Percentiles rank a stretch among this genome's conserved stretches.
Evolutionary conservation across 2,113 vertebrate genomes (phyloP).

Genomic region (Loxodonta africana): DNA sequence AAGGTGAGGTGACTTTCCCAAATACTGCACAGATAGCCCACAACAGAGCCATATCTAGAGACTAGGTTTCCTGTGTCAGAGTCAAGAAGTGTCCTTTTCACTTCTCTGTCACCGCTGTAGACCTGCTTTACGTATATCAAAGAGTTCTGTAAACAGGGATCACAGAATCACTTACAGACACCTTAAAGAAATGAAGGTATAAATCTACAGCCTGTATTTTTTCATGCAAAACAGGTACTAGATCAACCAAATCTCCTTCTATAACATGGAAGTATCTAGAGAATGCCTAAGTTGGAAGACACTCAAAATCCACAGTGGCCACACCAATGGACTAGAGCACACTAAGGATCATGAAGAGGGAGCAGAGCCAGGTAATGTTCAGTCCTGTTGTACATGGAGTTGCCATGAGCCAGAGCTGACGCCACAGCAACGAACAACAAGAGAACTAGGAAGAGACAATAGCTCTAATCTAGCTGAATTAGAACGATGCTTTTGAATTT

Average conservation of each 20-base stretch:
- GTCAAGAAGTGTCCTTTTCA: neutral
- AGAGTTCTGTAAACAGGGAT: neutral
- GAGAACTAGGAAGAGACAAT: neutral
- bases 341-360: neutral
- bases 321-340: neutral
- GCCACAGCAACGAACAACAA: neutral
- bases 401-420: neutral
- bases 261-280: neutral
- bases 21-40: neutral
- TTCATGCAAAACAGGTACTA: slow-evolving; percentile 1
- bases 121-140: neutral
- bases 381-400: neutral
- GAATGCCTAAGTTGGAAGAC: neutral
- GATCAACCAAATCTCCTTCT: neutral
- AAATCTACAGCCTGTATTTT: neutral
- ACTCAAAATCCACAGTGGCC: neutral
- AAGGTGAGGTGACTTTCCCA: neutral
- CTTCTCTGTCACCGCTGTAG: neutral
- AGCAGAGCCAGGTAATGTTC: neutral
- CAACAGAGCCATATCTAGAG: neutral
- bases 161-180: neutral
- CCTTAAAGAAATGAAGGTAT: neutral
- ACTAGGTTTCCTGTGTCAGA: neutral
- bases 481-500: neutral
- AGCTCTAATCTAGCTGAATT: neutral